These are phyloP conservation scores for Labia minor DNA, from an alignment of 2,888 invertebrate species.

Conservation along the genomic window DNA sequence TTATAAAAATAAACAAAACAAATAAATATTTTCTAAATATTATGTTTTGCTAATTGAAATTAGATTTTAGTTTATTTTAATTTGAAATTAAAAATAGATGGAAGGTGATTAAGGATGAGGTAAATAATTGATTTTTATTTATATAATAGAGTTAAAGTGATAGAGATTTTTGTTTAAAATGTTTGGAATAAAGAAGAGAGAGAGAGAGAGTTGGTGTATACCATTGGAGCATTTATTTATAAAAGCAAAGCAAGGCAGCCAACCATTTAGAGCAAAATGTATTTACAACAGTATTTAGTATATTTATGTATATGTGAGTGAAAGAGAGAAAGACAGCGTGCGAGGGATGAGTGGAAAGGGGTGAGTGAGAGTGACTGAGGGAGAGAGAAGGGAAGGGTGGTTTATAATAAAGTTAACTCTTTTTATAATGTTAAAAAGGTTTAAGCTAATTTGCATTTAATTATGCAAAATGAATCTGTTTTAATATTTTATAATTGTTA, in stretches of 20 bases:
- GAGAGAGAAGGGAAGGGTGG: not conserved
- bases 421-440: constrained; percentile 13
- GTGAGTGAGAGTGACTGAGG: not conserved
- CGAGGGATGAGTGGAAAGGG: not conserved
- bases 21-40: too few species aligned
- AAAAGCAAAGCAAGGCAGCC: not conserved
- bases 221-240: constrained; percentile 5
- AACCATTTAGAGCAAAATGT: constrained; percentile 3
- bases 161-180: not conserved
- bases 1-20: too few species aligned
- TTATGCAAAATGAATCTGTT: constrained; percentile 13
- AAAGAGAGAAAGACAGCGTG: not conserved
- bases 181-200: not conserved
- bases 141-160: not conserved
- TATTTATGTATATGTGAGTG: too few species aligned
- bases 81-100: too few species aligned
- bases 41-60: too few species aligned
- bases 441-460: constrained; percentile 13
- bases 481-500: constrained; percentile 13
- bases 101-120: too few species aligned
- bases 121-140: not conserved
- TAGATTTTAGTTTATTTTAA: too few species aligned
- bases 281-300: not conserved
- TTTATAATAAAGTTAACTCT: constrained; percentile 13
- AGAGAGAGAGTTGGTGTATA: not conserved